phyloP scores from a whole-genome alignment of 2,888 invertebrate genomes.

The Andrena dorsata region DNA sequence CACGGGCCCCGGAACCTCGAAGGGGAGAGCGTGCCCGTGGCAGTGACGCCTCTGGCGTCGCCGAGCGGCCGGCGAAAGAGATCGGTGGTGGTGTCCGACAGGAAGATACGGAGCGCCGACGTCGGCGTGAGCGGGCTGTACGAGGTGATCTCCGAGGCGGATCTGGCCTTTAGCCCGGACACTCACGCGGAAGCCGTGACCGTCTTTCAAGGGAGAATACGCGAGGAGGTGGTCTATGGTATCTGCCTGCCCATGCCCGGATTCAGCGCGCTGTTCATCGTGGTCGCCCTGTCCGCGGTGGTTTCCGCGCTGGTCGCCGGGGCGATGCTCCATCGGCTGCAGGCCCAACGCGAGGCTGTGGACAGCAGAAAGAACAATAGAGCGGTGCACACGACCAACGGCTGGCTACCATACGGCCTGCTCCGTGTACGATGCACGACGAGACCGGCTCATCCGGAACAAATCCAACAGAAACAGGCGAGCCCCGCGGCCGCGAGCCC shows the following conservation, averaged over 20 bases:
- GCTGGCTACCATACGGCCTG: slow-evolving; percentile 81
- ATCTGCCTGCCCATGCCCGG: slow-evolving; percentile 96
- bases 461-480: slow-evolving; percentile 63
- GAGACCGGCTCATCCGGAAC: slow-evolving; percentile 70
- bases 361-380: slow-evolving; percentile 78
- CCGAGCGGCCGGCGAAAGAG: slow-evolving; percentile 87
- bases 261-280: slow-evolving; percentile 94
- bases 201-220: slow-evolving; percentile 95
- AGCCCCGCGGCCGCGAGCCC: slow-evolving; percentile 57
- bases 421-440: slow-evolving; percentile 80
- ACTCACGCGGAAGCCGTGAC: slow-evolving; percentile 92
- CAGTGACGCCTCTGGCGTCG: slow-evolving; percentile 80
- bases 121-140: slow-evolving; percentile 96
- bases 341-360: slow-evolving; percentile 90
- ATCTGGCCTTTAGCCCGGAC: slow-evolving; percentile 95
- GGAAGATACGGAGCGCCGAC: slow-evolving; percentile 93
- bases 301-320: slow-evolving; percentile 95
- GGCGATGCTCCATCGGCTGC: slow-evolving; percentile 91
- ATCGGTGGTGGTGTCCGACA: slow-evolving; percentile 88
- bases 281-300: slow-evolving; percentile 94
- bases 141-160: slow-evolving; percentile 96
- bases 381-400: slow-evolving; percentile 75
- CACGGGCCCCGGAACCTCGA: slow-evolving; percentile 91
- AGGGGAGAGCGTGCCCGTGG: slow-evolving; percentile 86
- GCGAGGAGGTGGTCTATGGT: slow-evolving; percentile 96